Evolutionary conservation across 1,140 invertebrate species (phyloP).

Genomic region (Nautilus pompilius): DNA sequence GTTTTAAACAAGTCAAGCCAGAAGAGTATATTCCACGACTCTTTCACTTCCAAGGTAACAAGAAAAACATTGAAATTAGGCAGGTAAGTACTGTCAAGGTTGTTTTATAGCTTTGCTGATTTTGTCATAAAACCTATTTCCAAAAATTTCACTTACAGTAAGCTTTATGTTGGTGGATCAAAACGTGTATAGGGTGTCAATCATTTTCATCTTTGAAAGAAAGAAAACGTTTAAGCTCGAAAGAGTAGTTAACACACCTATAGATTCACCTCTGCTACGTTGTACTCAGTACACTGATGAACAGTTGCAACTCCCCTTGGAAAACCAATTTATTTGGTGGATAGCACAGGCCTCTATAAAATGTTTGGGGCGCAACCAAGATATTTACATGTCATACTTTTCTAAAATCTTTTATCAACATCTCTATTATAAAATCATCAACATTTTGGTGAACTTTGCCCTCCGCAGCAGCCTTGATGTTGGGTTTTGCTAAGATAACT

Average conservation of each 20-base stretch:
- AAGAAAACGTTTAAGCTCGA: no score
- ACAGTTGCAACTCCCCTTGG: not conserved
- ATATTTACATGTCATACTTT: no score
- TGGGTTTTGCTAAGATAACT: no score
- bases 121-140: not conserved
- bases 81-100: slow-evolving; percentile 25
- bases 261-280: no score
- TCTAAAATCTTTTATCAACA: no score
- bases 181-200: not conserved
- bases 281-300: no score
- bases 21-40: slow-evolving; percentile 61
- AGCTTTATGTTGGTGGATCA: not conserved
- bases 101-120: not conserved
- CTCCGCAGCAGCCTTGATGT: no score
- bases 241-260: no score
- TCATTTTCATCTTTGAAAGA: not conserved
- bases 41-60: slow-evolving; percentile 59
- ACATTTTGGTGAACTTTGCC: no score
- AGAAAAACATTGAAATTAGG: slow-evolving; percentile 34
- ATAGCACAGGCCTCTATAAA: no score
- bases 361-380: no score
- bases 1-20: slow-evolving; percentile 60
- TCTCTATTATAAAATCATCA: no score
- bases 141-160: not conserved
- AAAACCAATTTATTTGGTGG: not conserved